phyloP scores from a whole-genome alignment of 2,797 vertebrate genomes.

The Mormyrus hasselquistii region DNA sequence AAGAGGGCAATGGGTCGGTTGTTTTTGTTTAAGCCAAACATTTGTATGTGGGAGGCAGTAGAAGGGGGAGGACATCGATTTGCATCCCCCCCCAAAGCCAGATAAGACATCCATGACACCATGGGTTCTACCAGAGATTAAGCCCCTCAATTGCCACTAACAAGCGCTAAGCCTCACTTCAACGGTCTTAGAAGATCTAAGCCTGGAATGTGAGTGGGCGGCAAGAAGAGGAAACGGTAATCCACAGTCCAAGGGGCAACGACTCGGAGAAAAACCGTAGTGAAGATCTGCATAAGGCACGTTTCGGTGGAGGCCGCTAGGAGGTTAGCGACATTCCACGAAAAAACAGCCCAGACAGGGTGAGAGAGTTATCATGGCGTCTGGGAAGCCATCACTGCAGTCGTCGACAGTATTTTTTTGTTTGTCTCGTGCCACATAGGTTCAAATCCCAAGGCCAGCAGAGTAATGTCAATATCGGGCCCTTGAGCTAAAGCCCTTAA shows the following conservation, averaged over 20 bases:
- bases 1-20: background rate
- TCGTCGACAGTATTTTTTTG: background rate
- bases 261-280: background rate
- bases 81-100: background rate
- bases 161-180: background rate
- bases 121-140: background rate
- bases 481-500: background rate
- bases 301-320: background rate
- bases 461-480: background rate
- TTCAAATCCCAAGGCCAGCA: background rate
- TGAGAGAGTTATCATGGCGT: background rate
- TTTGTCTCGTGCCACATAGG: background rate
- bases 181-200: background rate
- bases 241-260: background rate
- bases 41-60: background rate
- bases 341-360: background rate
- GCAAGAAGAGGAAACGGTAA: background rate
- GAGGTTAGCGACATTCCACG: conserved; percentile 32
- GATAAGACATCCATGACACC: background rate
- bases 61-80: background rate
- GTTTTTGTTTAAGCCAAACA: background rate
- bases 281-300: background rate
- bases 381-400: background rate
- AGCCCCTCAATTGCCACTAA: background rate
- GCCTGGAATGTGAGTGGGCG: background rate